Percentiles rank a stretch among this genome's conserved stretches.
phyloP scores from a whole-genome alignment of 2,797 vertebrate genomes.

The Cephalopachus bancanus region DNA sequence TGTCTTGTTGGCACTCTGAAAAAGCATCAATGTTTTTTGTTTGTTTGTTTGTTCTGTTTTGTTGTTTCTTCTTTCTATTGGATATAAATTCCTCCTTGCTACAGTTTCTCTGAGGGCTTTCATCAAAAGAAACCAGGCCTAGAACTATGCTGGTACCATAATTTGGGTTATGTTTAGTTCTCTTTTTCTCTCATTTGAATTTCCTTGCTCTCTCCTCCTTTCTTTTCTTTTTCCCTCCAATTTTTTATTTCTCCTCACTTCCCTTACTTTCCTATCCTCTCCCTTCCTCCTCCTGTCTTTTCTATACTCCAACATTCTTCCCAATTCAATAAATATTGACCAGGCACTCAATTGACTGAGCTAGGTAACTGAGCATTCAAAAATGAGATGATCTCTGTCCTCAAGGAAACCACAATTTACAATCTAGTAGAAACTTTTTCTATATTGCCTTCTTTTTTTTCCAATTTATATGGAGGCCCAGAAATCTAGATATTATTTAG shows the following conservation, averaged over 20 bases:
- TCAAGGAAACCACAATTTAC: background rate
- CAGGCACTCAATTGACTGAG: background rate
- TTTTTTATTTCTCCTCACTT: background rate
- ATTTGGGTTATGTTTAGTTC: background rate
- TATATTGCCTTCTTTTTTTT: background rate
- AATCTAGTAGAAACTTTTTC: background rate
- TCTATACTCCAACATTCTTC: background rate
- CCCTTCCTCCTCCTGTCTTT: background rate
- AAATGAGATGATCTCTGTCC: background rate
- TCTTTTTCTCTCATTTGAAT: background rate
- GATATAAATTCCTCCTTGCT: constrained; percentile 26
- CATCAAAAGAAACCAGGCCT: background rate
- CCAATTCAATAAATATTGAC: background rate
- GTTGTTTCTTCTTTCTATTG: background rate
- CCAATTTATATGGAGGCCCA: background rate
- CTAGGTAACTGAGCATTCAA: background rate
- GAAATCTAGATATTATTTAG: constrained; percentile 16
- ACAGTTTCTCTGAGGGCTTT: background rate
- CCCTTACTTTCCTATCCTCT: background rate
- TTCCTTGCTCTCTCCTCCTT: background rate
- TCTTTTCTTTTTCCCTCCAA: background rate
- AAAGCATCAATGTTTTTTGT: background rate
- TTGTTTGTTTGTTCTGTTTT: background rate
- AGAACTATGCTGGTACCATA: background rate
- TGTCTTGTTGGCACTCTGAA: constrained; percentile 50